Evolutionary conservation across 2,797 vertebrate species (phyloP).

Genomic region (Centroberyx gerrardi): DNA sequence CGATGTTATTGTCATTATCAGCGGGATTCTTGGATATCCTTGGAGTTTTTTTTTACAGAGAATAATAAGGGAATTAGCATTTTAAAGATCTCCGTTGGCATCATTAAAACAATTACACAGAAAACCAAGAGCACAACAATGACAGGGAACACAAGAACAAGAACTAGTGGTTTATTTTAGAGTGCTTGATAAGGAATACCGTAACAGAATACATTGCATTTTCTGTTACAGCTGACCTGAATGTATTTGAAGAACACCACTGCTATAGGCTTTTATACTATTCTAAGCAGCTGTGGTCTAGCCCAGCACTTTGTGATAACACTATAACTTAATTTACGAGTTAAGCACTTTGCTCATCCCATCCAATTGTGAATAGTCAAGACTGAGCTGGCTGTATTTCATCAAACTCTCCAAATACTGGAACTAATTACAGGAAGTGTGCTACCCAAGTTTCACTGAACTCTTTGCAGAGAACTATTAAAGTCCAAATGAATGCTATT

Average conservation of each 20-base stretch:
- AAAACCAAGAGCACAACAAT: slow-evolving; percentile 9
- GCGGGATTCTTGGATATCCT: background rate
- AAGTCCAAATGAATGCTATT: background rate
- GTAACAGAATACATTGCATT: background rate
- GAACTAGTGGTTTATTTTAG: background rate
- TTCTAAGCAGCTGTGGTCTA: background rate
- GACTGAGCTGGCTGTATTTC: background rate
- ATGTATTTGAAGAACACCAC: background rate
- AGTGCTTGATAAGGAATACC: background rate
- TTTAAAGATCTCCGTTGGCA: slow-evolving; percentile 16
- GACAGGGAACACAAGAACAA: background rate
- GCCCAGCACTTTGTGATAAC: background rate
- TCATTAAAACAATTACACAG: slow-evolving; percentile 32
- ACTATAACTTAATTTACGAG: too few relatives aligned
- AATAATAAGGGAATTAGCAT: slow-evolving; percentile 26
- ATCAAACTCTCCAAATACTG: background rate
- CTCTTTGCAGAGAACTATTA: background rate
- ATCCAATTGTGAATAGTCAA: background rate
- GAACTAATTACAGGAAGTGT: background rate
- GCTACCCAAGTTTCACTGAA: background rate
- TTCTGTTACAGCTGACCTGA: background rate
- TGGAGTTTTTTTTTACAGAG: background rate
- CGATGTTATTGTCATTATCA: background rate
- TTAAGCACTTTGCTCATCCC: background rate
- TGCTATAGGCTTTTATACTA: background rate